Percentiles rank a stretch among this genome's conserved stretches.
These are phyloP conservation scores for Phaetusa simplex DNA, from an alignment of 2,113 vertebrate genomes.

Conservation along the genomic window DNA sequence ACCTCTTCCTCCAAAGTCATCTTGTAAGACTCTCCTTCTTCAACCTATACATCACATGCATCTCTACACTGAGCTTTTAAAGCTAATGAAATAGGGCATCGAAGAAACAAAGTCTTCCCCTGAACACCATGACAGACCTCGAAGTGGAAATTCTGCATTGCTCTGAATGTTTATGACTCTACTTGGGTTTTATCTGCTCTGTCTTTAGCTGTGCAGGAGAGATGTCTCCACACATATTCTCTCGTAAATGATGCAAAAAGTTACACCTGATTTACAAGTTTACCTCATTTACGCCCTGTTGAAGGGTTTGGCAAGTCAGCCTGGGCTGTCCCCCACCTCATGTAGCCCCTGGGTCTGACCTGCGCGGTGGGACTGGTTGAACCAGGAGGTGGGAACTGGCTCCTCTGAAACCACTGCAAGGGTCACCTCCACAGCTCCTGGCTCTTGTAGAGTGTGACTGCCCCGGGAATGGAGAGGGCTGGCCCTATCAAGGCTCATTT, in stretches of 20 bases:
- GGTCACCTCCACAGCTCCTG: background rate
- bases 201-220: background rate
- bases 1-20: background rate
- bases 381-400: background rate
- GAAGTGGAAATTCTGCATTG: background rate
- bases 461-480: background rate
- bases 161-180: background rate
- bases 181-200: background rate
- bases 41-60: background rate
- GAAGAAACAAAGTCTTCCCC: background rate
- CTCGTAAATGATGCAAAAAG: background rate
- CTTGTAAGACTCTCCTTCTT: background rate
- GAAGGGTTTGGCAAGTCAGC: background rate
- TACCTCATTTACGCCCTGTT: no score
- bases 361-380: background rate
- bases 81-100: background rate
- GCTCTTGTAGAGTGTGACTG: background rate
- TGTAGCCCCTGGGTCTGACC: background rate
- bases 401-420: background rate
- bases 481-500: background rate
- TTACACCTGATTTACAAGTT: background rate
- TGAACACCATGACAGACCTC: rapidly evolving
- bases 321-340: background rate
- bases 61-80: background rate
- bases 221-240: background rate